Evolutionary conservation across 2,797 vertebrate genomes (phyloP), one percentile per base, ranked within the genome.

Genomic region (Mus caroli): DNA sequence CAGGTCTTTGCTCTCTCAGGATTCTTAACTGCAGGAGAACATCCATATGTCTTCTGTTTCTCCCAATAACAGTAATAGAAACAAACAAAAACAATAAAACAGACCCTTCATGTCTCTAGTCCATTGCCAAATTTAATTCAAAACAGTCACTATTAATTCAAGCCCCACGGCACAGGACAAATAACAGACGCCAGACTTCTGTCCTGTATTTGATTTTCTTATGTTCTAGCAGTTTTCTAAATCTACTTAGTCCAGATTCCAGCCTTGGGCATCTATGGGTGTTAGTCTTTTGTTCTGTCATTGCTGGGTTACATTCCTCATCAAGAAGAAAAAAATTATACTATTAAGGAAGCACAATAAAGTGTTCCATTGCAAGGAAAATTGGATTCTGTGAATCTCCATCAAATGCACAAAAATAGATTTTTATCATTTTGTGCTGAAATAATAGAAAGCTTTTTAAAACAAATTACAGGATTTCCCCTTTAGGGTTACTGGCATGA

Each of bases 21-120:
- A 96, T 96, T 90, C 54, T 96, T 98, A 97, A 96, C 94, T 93
- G 40, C 69, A 92, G 96, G 94, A 97, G 40, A 95, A 26, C 52
- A 92, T 95, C 96, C 75, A 96, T 97, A 95, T 96, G 97, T 97
- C 78, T 97, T 97, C 88, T 89, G 6, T 83, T 97, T 97, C 54
- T 54, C 94, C 79, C 24, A 1, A 78, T 94, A 94, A 90, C 26
- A 96, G 75, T 94, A 92, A 62, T 95, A 91, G 94, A 88, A 96
- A 76, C 76, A 79, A 92, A 88, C 76, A 22, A 85, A 92, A 96
- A 90, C 76, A 67, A 83, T 73, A 91, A 93, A 85, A 82, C 97
- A 97, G 52, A 83, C 24, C 50, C 12, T 22, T n/a, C 50, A 7
- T 95, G 94, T 87, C 2, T 96, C 64, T 92, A 60, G 50, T 96